Conservation (phyloP, 1,140 invertebrate species). For the Temnothorax curvispinosus region DNA sequence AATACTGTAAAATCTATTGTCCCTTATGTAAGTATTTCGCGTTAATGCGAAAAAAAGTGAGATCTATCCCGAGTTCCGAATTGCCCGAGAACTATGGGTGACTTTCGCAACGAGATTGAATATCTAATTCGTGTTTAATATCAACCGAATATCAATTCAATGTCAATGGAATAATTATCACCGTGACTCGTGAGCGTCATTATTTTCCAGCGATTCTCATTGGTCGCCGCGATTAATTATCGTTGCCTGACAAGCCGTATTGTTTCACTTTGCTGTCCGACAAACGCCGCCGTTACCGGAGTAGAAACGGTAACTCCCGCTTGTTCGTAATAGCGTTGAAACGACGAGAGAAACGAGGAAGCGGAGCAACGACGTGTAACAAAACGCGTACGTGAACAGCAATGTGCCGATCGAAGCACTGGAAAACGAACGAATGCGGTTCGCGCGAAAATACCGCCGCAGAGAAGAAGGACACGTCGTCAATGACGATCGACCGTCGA, state of each 20-base stretch:
- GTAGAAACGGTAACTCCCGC: constrained; percentile 38
- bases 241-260: constrained; percentile 51
- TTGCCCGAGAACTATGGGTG: neutral
- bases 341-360: constrained; percentile 71
- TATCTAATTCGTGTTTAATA: constrained; percentile 1
- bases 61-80: neutral
- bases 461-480: constrained; percentile 13
- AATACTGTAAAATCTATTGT: neutral
- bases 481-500: neutral
- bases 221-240: constrained; percentile 60
- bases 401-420: constrained; percentile 34
- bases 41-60: neutral
- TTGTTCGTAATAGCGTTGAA: constrained; percentile 60
- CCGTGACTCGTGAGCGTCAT: constrained; percentile 11
- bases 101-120: neutral
- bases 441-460: constrained; percentile 6
- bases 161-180: constrained; percentile 42
- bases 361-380: constrained; percentile 68
- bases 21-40: neutral
- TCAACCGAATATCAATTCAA: neutral
- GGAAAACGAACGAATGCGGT: constrained; percentile 33
- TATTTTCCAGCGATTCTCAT: neutral
- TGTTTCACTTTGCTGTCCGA: constrained; percentile 56
- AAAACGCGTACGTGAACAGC: constrained; percentile 60
- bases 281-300: constrained; percentile 4